phyloP scores from a whole-genome alignment of 2,797 vertebrate species.

The Florisuga fusca region DNA sequence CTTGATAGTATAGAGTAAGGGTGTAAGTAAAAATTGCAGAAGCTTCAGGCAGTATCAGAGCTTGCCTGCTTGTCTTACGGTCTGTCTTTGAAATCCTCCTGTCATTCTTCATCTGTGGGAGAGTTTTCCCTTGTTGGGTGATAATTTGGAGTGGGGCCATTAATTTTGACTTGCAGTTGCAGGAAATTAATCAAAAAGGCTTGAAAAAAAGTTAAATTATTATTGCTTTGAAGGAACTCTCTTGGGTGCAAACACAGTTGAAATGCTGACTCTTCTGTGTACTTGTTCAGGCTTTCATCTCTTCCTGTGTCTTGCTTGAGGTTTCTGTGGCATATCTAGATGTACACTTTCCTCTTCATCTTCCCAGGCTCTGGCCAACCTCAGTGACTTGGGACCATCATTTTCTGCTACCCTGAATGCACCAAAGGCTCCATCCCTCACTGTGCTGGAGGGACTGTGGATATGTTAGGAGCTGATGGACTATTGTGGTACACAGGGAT shows the following conservation, averaged over 20 bases:
- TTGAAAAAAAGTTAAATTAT: not conserved
- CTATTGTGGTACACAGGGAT: not conserved
- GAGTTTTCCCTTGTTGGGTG: not conserved
- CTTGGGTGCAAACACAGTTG: not conserved
- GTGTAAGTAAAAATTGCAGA: not conserved
- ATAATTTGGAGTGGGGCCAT: not conserved
- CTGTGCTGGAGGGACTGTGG: not conserved
- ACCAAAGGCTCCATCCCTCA: not conserved
- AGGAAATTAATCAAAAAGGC: slow-evolving; percentile 15
- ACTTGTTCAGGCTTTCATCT: not conserved
- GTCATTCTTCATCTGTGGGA: not conserved
- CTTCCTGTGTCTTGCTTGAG: not conserved
- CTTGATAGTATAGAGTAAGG: not conserved
- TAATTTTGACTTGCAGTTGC: slow-evolving; percentile 28
- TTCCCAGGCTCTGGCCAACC: not conserved
- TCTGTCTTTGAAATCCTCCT: not conserved
- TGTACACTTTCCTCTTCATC: not conserved
- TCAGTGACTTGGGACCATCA: not conserved
- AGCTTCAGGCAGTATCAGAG: not conserved
- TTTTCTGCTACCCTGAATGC: not conserved
- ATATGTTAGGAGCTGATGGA: not conserved
- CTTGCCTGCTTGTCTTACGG: not conserved
- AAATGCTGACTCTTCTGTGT: not conserved
- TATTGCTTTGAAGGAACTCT: not conserved
- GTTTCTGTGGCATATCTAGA: not conserved